phyloP scores from a whole-genome alignment of 2,797 vertebrate genomes.

The Brotula barbata region DNA sequence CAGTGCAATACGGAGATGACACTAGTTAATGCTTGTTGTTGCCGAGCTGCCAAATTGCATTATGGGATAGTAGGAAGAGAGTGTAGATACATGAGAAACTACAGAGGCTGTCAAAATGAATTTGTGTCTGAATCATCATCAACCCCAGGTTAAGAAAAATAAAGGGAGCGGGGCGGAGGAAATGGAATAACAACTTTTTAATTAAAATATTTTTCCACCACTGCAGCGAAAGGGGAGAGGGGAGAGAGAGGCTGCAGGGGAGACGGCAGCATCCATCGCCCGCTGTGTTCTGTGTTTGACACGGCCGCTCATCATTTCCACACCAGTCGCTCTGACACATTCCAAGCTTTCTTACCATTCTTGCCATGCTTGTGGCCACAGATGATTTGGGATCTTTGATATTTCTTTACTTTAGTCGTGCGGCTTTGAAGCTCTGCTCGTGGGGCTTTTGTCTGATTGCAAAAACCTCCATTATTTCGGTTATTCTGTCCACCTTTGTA shows the following conservation, averaged over 20 bases:
- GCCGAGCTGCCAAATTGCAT: slow-evolving; percentile 40
- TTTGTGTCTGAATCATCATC: background rate
- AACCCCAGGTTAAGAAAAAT: background rate
- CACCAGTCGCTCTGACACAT: background rate
- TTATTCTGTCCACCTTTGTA: too few relatives aligned
- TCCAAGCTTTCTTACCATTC: background rate
- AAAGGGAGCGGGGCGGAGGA: background rate
- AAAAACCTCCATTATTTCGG: too few relatives aligned
- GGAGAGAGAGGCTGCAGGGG: too few relatives aligned
- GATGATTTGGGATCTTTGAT: background rate
- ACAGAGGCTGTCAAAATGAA: background rate
- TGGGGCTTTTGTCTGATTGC: too few relatives aligned
- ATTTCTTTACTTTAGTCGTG: too few relatives aligned
- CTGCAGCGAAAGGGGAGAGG: too few relatives aligned
- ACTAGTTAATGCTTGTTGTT: slow-evolving; percentile 23
- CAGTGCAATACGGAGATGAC: slow-evolving; percentile 39
- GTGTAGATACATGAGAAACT: slow-evolving; percentile 22
- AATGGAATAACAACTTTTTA: background rate
- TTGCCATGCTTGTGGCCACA: background rate
- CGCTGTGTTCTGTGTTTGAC: background rate
- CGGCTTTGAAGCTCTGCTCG: too few relatives aligned
- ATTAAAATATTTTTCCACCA: background rate
- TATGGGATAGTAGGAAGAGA: slow-evolving; percentile 6
- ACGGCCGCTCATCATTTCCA: background rate
- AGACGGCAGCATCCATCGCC: background rate